phyloP scores from a whole-genome alignment of 2,797 vertebrate species.

The Erethizon dorsatum region DNA sequence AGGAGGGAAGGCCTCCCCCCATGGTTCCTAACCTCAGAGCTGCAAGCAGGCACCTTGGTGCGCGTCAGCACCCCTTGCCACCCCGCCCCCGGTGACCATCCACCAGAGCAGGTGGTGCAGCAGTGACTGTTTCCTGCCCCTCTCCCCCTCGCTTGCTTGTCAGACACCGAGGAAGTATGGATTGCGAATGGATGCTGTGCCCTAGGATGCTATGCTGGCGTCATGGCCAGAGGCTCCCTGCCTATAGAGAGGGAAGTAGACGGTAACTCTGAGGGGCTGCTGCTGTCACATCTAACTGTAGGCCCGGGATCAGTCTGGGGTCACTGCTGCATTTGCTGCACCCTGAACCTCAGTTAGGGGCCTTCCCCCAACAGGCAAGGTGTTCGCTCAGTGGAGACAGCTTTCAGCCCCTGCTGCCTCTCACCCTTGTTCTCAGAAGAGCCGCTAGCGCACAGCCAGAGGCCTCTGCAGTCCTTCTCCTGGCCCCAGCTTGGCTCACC shows the following conservation, averaged over 20 bases:
- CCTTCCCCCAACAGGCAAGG: not conserved
- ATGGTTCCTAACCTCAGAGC: not conserved
- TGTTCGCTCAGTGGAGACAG: not conserved
- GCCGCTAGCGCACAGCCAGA: not conserved
- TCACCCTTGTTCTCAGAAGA: not conserved
- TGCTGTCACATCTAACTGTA: not conserved
- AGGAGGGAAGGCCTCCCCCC: not conserved
- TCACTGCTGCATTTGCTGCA: not conserved
- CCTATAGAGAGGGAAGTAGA: not conserved
- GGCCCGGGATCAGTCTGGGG: not conserved
- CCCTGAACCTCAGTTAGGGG: not conserved
- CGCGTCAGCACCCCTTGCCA: accelerated
- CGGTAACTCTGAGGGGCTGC: not conserved
- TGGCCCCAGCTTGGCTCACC: not conserved
- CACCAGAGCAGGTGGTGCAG: not conserved
- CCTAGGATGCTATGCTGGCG: not conserved
- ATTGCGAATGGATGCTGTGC: not conserved
- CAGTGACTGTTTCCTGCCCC: not conserved
- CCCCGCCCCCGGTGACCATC: not conserved
- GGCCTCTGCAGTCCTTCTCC: not conserved
- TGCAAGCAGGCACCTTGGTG: too few species aligned
- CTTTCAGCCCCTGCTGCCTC: not conserved
- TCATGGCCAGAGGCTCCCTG: not conserved
- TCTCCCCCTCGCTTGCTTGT: too few species aligned
- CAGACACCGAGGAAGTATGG: not conserved